Percentiles rank a stretch among this genome's conserved stretches.
These are phyloP conservation scores for Autographa pulchrina DNA, from an alignment of 2,888 invertebrate genomes.

Conservation along the genomic window DNA sequence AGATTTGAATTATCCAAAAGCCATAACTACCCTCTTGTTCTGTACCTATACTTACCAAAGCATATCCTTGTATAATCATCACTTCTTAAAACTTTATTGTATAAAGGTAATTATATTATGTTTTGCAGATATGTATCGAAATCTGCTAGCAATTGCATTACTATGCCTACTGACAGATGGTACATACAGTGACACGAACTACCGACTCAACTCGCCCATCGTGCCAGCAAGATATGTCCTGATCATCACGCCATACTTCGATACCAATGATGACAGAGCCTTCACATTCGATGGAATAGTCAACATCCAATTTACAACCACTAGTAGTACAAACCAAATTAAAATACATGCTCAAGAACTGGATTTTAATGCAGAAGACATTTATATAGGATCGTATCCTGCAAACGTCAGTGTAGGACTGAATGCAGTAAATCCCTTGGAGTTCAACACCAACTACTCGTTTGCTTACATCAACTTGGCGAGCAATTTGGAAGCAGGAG, in stretches of 20 bases:
- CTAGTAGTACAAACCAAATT: slow-evolving; percentile 71
- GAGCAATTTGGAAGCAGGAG: slow-evolving; percentile 71
- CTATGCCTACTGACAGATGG: slow-evolving; percentile 63
- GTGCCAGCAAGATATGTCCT: slow-evolving; percentile 88
- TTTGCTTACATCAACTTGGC: slow-evolving; percentile 85
- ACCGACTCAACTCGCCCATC: slow-evolving; percentile 80
- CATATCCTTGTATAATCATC: too few species aligned
- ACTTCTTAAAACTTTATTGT: too few species aligned
- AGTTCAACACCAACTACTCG: slow-evolving; percentile 78
- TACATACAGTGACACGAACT: slow-evolving; percentile 73
- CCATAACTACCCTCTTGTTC: too few species aligned
- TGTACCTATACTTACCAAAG: too few species aligned
- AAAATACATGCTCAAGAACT: slow-evolving; percentile 82
- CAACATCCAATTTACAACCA: slow-evolving; percentile 76
- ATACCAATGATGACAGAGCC: slow-evolving; percentile 73
- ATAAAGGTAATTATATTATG: slow-evolving; percentile 26
- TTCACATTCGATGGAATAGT: slow-evolving; percentile 87
- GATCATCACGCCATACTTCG: slow-evolving; percentile 86
- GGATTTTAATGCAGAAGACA: slow-evolving; percentile 66
- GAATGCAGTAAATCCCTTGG: slow-evolving; percentile 65
- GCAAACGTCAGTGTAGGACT: slow-evolving; percentile 61
- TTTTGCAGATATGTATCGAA: slow-evolving; percentile 76
- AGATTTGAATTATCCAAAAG: too few species aligned
- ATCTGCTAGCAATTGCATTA: slow-evolving; percentile 60
- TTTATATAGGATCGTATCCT: slow-evolving; percentile 60